Evolutionary conservation across 1,140 invertebrate species (phyloP).

Genomic region (Zaprionus camerounensis): DNA sequence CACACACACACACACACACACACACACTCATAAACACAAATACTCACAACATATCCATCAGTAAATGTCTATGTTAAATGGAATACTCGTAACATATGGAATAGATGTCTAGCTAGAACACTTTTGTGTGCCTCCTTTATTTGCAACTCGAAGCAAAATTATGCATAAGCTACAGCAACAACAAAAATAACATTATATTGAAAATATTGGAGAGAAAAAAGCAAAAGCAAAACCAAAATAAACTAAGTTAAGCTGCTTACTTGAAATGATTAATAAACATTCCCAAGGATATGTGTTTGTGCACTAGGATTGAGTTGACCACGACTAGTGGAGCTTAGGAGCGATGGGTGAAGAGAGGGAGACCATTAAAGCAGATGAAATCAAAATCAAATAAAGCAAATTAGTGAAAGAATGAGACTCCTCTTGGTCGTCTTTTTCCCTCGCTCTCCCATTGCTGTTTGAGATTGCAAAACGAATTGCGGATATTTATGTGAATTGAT

Average conservation of each 20-base stretch:
- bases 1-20: conserved; percentile 15
- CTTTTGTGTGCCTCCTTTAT: conserved; percentile 41
- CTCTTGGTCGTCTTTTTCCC: neutral
- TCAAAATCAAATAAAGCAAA: neutral
- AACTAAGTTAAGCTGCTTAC: conserved; percentile 43
- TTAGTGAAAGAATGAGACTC: neutral
- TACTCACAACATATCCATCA: conserved; percentile 52
- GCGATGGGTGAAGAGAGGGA: neutral
- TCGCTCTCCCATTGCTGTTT: neutral
- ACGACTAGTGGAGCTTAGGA: neutral
- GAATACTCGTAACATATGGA: conserved; percentile 35
- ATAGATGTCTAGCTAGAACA: conserved; percentile 44
- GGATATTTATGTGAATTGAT: conserved; percentile 70
- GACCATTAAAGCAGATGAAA: neutral
- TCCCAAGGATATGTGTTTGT: conserved; percentile 14
- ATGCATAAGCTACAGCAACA: neutral
- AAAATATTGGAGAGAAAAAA: conserved; percentile 4
- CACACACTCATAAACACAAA: conserved; percentile 6
- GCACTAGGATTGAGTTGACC: conserved; percentile 1
- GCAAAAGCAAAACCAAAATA: conserved; percentile 15
- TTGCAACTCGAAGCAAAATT: conserved; percentile 14
- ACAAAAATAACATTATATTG: conserved; percentile 1
- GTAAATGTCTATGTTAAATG: conserved; percentile 52
- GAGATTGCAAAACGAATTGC: conserved; percentile 29
- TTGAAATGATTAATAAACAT: conserved; percentile 17